Evolutionary conservation across 2,797 vertebrate genomes (phyloP), one percentile per base, ranked within the genome.

Genomic region (Hephaestus fuliginosus): DNA sequence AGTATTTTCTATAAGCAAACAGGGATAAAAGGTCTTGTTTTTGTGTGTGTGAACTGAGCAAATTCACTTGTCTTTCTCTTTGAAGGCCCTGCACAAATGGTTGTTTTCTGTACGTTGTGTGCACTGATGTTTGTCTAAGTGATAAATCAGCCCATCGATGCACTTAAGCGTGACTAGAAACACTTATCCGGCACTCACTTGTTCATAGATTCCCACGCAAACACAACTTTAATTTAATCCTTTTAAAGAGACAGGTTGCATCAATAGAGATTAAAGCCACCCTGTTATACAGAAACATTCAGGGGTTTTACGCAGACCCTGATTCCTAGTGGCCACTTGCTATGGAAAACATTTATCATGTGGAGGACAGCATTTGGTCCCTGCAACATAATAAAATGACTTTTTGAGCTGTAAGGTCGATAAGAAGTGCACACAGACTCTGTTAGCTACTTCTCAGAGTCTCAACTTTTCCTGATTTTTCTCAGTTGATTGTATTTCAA

Each of bases 41-140:
- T 46, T 33, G 52, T 3, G 7, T 70, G 12, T n/a, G 11, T 52
- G n/a, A 1, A n/a, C 53, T n/a, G 14, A 71, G 43, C 53, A 25
- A 18, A 36, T 72, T 4, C 30, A 17, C 17, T 6, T 2, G 30
- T 71, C 36, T 64, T 44, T 52, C 48, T 72, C 41, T 36, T n/a
- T 49, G 5, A 39, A 57, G 11, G 33, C 74, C 70, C 22, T 57
- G 2, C 3, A 33, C 70, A 74, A 68, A 53, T 17, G 28, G 7
- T 28, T 36, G 56, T 75, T 52, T 57, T 74, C 76, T 66, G 58
- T 58, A 17, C 56, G 7, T 46, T 10, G 14, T 18, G 12, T 74
- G 36, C 15, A 1, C 7, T 61, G 25, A 28, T 73, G 67, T 83
- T 76, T 81, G 68, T 69, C 2, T 13, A 39, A 0, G 3, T 18